Conservation (phyloP, 1,140 invertebrate species). For the Drosophila azteca region DNA sequence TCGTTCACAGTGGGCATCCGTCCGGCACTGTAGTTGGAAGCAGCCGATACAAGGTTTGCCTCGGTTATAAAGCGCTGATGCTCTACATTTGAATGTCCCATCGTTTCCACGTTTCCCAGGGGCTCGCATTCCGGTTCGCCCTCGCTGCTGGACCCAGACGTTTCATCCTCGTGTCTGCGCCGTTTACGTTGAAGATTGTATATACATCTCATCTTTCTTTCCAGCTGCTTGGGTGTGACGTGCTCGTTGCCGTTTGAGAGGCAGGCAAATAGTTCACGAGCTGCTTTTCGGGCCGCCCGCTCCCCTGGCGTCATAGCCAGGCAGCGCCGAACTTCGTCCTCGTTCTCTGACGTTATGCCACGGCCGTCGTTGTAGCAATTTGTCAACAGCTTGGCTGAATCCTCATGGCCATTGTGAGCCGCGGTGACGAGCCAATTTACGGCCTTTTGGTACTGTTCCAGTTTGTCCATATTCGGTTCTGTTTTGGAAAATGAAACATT, state of each 20-base stretch:
- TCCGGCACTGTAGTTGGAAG: conserved; percentile 91
- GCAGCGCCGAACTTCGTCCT: conserved; percentile 92
- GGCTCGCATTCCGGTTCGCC: conserved; percentile 59
- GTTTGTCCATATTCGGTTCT: conserved; percentile 77
- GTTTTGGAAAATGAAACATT: neutral
- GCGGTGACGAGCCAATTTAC: conserved; percentile 95
- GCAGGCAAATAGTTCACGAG: conserved; percentile 92
- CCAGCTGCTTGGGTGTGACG: conserved; percentile 91
- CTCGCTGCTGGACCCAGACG: conserved; percentile 64
- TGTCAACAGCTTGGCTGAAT: conserved; percentile 91
- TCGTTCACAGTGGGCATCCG: conserved; percentile 90
- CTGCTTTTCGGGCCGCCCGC: conserved; percentile 92
- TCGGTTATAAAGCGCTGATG: conserved; percentile 87
- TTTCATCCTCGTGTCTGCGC: conserved; percentile 66
- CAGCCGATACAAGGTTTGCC: conserved; percentile 91
- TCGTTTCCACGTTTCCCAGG: conserved; percentile 48
- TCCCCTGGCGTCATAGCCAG: conserved; percentile 92
- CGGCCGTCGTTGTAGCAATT: conserved; percentile 91
- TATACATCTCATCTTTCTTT: conserved; percentile 88
- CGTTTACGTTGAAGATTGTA: conserved; percentile 85
- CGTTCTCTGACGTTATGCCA: conserved; percentile 92
- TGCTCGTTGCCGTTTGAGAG: conserved; percentile 93
- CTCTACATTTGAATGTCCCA: conserved; percentile 43
- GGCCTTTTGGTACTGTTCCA: conserved; percentile 86
- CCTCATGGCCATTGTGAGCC: conserved; percentile 94